Evolutionary conservation across 2,797 vertebrate species (phyloP).

Genomic region (Microhierax caerulescens): DNA sequence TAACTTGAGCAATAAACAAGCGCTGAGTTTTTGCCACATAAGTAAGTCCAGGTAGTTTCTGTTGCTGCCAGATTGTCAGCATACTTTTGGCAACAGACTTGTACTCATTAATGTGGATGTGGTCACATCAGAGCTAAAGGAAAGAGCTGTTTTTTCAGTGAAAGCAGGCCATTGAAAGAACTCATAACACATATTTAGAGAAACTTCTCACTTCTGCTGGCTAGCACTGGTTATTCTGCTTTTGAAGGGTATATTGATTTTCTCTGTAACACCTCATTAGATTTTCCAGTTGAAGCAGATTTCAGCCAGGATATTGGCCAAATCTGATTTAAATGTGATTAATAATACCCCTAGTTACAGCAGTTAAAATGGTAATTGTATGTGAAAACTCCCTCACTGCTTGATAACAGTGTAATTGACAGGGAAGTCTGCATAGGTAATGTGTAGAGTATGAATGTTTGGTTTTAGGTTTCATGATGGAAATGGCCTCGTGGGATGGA

Average conservation of each 20-base stretch:
- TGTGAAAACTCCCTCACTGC: neutral
- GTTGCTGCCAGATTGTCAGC: neutral
- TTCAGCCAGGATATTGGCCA: neutral
- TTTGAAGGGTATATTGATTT: neutral
- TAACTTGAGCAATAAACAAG: neutral
- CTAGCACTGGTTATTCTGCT: neutral
- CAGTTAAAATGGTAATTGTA: neutral
- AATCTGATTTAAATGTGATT: neutral
- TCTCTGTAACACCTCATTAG: neutral
- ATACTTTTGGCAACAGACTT: neutral
- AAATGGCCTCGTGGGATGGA: constrained; percentile 99
- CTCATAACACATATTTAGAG: neutral
- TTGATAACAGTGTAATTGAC: neutral
- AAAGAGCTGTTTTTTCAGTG: neutral
- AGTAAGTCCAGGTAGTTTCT: neutral
- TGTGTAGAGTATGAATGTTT: neutral
- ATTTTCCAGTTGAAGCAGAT: neutral
- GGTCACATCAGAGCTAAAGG: neutral
- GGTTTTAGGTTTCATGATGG: constrained; percentile 96
- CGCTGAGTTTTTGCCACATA: neutral
- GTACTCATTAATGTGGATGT: neutral
- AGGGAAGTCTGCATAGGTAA: neutral
- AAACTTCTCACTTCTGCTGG: neutral
- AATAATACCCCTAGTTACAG: neutral
- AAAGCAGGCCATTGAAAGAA: neutral